Percentiles rank a stretch among this genome's conserved stretches.
Evolutionary conservation across 2,113 vertebrate species (phyloP).

Genomic region (Eulemur macaco): DNA sequence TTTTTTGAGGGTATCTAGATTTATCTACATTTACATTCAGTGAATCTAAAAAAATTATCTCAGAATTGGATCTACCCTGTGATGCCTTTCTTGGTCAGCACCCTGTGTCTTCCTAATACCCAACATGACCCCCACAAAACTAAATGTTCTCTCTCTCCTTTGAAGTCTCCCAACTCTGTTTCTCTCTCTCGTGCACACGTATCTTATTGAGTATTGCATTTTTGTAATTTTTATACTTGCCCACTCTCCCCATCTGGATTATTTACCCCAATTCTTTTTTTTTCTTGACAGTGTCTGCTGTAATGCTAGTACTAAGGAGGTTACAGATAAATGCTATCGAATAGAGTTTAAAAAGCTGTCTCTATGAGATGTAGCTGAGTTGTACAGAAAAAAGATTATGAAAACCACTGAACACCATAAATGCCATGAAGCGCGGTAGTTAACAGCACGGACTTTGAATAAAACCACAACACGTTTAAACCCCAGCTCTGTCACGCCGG

Average conservation of each 20-base stretch:
- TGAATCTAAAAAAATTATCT: neutral
- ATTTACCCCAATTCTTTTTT: neutral
- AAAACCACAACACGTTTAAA: neutral
- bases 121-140: neutral
- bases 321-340: neutral
- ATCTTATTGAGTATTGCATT: neutral
- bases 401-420: neutral
- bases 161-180: neutral
- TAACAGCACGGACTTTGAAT: neutral
- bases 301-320: neutral
- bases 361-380: neutral
- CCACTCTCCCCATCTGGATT: neutral
- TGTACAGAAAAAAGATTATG: neutral
- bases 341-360: neutral
- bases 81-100: neutral
- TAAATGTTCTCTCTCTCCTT: neutral
- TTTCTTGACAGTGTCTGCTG: neutral
- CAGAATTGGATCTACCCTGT: neutral
- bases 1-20: neutral
- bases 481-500: neutral
- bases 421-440: neutral
- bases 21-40: neutral
- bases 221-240: neutral
- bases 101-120: neutral
- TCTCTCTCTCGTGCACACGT: neutral